Base-by-base conservation (phyloP, 2,888 invertebrate species). In the Tinea pellionella region DNA sequence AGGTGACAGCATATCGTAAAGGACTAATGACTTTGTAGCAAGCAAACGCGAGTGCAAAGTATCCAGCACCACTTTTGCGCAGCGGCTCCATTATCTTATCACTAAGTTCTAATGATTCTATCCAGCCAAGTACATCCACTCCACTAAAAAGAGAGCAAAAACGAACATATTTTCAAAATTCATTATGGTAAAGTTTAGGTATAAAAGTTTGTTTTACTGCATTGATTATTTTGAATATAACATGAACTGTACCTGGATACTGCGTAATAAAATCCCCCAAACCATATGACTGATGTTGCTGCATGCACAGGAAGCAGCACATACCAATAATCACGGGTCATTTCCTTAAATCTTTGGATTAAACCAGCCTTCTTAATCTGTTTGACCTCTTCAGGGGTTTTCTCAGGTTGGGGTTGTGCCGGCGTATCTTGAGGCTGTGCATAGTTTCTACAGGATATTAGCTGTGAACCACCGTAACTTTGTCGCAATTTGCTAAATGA, bases 271-370 rank as follows among this genome's bases (percentile, higher is more conserved):
- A 97, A 96, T 16, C 92, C 86, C 13, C 93, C 94, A 77, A 94
- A 92, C 98, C 98, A 99, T 61, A 93, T 88, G 32, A 91, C 85
- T 1, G 98, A 99, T 9, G 97, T 97, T 15, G 92, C 90, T 58
- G 94, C 72, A 81, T 99, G 99, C 1, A 99, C 98, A 3, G 97
- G 98, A 61, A 99, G 88, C 61, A 98, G 84, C 60, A 99, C 94
- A 81, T 99, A 97, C 96, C 99, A 99, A 82, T 99, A 98, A 73
- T 97, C 94, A 75, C 94, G 94, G 74, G 96, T 96, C 93, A 98
- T 95, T 71, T 93, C 88, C 77, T 96, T 97, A 78, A 98, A 96
- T 70, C 91, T 91, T 67, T 94, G 90, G 71, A 96, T 91, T 1
- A 97, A 73, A 0, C 92, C 89, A 66, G 83, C 71, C 74, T 94